Base-by-base conservation (phyloP, 2,113 vertebrate genomes). In the Drymodes brunneopygia region DNA sequence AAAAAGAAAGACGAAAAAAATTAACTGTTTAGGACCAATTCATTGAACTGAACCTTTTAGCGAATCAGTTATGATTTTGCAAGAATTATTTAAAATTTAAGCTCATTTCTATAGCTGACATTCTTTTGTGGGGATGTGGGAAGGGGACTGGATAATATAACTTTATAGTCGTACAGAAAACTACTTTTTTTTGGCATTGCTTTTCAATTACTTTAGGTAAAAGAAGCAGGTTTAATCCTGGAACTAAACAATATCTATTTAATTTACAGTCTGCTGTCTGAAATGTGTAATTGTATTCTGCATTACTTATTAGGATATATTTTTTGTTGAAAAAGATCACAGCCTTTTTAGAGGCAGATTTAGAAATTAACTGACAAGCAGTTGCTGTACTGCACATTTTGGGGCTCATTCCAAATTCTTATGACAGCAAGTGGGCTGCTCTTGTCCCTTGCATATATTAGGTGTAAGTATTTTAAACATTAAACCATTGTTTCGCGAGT, bases 21-120 rank as follows among this genome's bases (percentile, higher is more conserved):
- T 95, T 97, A 98, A 97, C 96, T 96, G 87, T 94, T 97, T 97
- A 93, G 77, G 71, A 80, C 85, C 92, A 96, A 82, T 45, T 66
- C 42, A 95, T 53, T 81, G 88, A 95, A 86, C n/a, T 72, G 51
- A 70, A 90, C 45, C 33, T 45, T 35, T 80, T 50, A 88, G 25
- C 12, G n/a, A 87, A 70, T 56, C 31, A 53, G 36, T 58, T 82
- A 54, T 29, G 14, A 7, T n/a, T 80, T 65, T 91, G 20, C 22
- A 80, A 72, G 6, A 67, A 66, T 25, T 40, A 66, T 66, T 80
- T 78, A 77, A 35, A 93, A 65, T 56, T 47, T 70, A 65, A 42
- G n/a, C 5, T 81, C 11, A 50, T 70, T 72, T 23, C 38, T 33
- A 25, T 3, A 58, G 28, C 5, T 61, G 35, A 57, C 67, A 38